Evolutionary conservation across 2,888 invertebrate species (phyloP).

Genomic region (Microdon myrmicae): DNA sequence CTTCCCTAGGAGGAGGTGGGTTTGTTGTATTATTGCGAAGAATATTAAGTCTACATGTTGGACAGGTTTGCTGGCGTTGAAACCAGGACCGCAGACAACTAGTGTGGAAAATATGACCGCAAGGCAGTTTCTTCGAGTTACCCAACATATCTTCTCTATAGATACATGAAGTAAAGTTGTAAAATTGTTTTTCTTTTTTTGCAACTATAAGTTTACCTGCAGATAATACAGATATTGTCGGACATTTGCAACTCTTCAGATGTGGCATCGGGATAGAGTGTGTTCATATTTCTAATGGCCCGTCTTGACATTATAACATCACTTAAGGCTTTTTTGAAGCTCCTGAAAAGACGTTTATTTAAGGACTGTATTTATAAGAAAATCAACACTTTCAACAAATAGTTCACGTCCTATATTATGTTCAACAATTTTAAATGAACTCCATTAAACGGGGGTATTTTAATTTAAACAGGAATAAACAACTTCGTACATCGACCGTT

Average conservation of each 20-base stretch:
- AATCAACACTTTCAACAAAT: neutral
- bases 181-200: neutral
- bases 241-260: slow-evolving; percentile 88
- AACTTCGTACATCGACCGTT: too few relatives aligned
- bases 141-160: slow-evolving; percentile 75
- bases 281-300: slow-evolving; percentile 98
- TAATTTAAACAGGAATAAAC: too few relatives aligned
- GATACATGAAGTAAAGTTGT: too few relatives aligned
- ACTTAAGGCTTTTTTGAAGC: slow-evolving; percentile 96
- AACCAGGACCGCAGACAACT: slow-evolving; percentile 99
- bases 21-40: slow-evolving; percentile 68
- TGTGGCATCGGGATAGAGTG: slow-evolving; percentile 95
- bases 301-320: slow-evolving; percentile 96
- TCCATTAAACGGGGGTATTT: too few relatives aligned
- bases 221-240: slow-evolving; percentile 99
- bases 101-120: slow-evolving; percentile 99
- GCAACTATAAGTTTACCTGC: slow-evolving; percentile 70
- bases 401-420: too few relatives aligned
- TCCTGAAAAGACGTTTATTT: slow-evolving; percentile 68
- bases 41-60: slow-evolving; percentile 95
- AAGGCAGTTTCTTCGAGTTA: slow-evolving; percentile 94
- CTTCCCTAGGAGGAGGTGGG: slow-evolving; percentile 57
- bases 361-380: neutral
- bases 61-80: slow-evolving; percentile 99
- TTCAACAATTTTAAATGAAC: too few relatives aligned